phyloP scores from a whole-genome alignment of 2,797 vertebrate genomes.

The Myotis pilosus region DNA sequence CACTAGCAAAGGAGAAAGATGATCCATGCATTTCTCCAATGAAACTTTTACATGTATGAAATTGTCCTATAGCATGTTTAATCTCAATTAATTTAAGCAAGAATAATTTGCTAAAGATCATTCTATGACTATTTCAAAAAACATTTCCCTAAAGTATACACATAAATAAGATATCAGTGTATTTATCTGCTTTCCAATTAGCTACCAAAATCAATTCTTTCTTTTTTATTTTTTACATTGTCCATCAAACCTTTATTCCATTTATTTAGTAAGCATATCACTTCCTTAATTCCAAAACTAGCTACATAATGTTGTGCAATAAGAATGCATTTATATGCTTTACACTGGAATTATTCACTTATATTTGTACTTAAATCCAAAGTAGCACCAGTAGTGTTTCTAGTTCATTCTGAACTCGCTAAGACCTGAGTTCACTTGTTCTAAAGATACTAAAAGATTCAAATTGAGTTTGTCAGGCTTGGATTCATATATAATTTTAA shows the following conservation, averaged over 20 bases:
- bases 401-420: not conserved
- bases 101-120: not conserved
- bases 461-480: not conserved
- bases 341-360: not conserved
- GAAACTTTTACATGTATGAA: constrained; percentile 14
- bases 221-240: not conserved
- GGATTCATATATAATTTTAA: not conserved
- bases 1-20: no score
- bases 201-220: not conserved
- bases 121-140: constrained; percentile 5
- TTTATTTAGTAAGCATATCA: not conserved
- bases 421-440: not conserved
- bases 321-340: not conserved
- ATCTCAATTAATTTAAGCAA: not conserved
- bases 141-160: not conserved
- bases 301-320: not conserved
- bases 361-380: not conserved
- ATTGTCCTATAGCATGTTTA: not conserved
- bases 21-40: no score
- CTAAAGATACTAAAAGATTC: not conserved
- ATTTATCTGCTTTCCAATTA: not conserved
- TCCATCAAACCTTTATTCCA: not conserved
- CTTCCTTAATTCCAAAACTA: not conserved
- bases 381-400: not conserved
- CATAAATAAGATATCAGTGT: not conserved